phyloP scores from a whole-genome alignment of 2,888 invertebrate genomes.

The Lacanobia wlatinum region DNA sequence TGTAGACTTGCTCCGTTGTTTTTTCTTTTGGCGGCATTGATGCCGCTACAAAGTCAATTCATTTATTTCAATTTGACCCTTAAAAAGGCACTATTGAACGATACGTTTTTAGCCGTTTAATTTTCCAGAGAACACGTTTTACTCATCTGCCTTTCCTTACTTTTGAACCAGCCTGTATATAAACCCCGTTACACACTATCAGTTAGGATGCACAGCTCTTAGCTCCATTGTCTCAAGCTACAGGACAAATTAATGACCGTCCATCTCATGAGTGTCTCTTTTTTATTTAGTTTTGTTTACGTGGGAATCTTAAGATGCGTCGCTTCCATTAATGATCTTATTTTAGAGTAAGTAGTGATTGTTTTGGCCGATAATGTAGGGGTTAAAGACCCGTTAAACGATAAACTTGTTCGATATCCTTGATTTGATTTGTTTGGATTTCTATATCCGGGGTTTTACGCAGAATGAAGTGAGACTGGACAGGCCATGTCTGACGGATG shows the following conservation, averaged over 20 bases:
- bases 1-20: too few relatives aligned
- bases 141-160: too few relatives aligned
- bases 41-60: too few relatives aligned
- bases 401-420: conserved; percentile 21
- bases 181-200: conserved; percentile 74
- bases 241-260: conserved; percentile 84
- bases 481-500: too few relatives aligned
- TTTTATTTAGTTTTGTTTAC: conserved; percentile 65
- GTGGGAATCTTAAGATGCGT: conserved; percentile 63
- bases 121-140: too few relatives aligned
- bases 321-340: conserved; percentile 45
- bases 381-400: conserved; percentile 6
- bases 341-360: conserved; percentile 57
- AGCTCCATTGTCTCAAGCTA: conserved; percentile 83
- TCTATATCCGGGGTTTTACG: background rate
- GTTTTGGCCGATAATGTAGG: conserved; percentile 21
- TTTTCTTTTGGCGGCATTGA: too few relatives aligned
- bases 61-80: too few relatives aligned
- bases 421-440: background rate
- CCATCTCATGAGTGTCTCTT: conserved; percentile 75
- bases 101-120: too few relatives aligned
- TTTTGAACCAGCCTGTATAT: conserved; percentile 70
- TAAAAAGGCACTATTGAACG: too few relatives aligned
- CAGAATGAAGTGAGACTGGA: background rate
- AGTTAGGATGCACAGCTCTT: conserved; percentile 79